These are phyloP conservation scores for Trichonephila inaurata DNA, from an alignment of 1,140 invertebrate species.

Conservation along the genomic window DNA sequence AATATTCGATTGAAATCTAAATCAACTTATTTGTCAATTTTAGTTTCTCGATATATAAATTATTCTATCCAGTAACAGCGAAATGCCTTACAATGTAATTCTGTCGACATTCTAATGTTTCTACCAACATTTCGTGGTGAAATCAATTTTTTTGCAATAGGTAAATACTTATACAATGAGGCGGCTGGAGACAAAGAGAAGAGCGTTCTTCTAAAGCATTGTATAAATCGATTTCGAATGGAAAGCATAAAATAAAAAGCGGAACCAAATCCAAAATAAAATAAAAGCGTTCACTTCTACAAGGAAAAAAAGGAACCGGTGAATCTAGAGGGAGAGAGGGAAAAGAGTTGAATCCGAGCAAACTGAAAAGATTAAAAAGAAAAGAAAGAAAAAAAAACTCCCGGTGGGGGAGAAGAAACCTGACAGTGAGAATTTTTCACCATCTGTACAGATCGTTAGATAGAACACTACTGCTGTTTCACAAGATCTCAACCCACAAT, in stretches of 20 bases:
- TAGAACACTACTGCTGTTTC: slow-evolving; percentile 61
- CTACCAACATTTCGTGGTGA: background rate
- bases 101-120: too few species aligned
- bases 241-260: slow-evolving; percentile 73
- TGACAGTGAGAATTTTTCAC: slow-evolving; percentile 75
- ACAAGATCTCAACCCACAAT: slow-evolving; percentile 65
- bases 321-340: slow-evolving; percentile 34
- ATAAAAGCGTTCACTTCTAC: slow-evolving; percentile 47
- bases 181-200: slow-evolving; percentile 36
- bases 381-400: background rate
- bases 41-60: too few species aligned
- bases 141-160: slow-evolving; percentile 56
- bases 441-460: slow-evolving; percentile 74
- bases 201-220: slow-evolving; percentile 49
- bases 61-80: too few species aligned
- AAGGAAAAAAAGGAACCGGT: slow-evolving; percentile 54
- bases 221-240: slow-evolving; percentile 74
- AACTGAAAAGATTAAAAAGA: slow-evolving; percentile 30
- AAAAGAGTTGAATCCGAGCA: slow-evolving; percentile 31
- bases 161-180: slow-evolving; percentile 62
- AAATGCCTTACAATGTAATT: too few species aligned
- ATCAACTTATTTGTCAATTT: too few species aligned
- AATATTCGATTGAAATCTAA: too few species aligned
- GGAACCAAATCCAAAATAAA: slow-evolving; percentile 59
- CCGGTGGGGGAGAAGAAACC: slow-evolving; percentile 11